Conservation (phyloP, 2,888 invertebrate genomes). For the Lepetodrilus schrolli region DNA sequence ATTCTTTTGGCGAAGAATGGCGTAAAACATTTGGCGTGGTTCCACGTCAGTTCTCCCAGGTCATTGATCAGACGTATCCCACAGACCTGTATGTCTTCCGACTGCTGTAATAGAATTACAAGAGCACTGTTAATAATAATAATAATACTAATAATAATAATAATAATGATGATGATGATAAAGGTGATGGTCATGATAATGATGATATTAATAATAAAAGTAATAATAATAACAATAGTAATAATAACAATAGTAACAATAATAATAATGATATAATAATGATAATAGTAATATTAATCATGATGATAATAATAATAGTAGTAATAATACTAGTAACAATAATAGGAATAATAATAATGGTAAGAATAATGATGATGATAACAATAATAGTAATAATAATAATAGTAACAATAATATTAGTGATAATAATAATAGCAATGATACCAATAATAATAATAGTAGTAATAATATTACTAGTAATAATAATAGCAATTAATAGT, state of each 20-base stretch:
- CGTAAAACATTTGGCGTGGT: conserved; percentile 52
- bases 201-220: not conserved
- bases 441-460: not conserved
- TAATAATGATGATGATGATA: not conserved
- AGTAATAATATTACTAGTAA: not conserved
- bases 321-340: not conserved
- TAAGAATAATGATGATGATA: not conserved
- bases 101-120: conserved; percentile 63
- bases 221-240: not conserved
- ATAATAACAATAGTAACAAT: not conserved
- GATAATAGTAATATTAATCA: not conserved
- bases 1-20: conserved; percentile 56
- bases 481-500: not conserved
- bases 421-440: not conserved
- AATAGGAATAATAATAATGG: not conserved
- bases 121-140: not conserved
- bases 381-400: not conserved
- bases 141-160: not conserved
- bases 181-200: not conserved
- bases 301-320: not conserved
- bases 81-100: conserved; percentile 79
- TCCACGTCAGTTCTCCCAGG: conserved; percentile 61
- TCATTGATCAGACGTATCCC: conserved; percentile 77
- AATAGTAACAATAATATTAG: not conserved
- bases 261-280: not conserved